A percentile compares a stretch with the other conserved stretches of the same genome.
Conservation (phyloP, 2,888 invertebrate genomes). For the Diarsia dahlii region DNA sequence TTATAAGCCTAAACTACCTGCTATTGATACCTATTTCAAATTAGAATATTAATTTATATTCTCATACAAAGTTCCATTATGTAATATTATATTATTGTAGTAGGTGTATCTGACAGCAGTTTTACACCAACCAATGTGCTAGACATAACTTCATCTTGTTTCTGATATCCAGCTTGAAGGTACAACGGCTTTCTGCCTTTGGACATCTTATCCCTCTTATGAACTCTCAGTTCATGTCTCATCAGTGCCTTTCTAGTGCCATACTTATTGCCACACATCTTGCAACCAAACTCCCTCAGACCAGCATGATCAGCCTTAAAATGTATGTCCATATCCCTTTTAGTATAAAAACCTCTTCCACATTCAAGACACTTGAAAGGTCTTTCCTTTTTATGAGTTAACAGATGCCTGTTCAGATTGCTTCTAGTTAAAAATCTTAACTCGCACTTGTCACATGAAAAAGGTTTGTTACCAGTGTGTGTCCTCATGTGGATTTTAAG, state of each 20-base stretch:
- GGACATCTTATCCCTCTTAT: conserved; percentile 81
- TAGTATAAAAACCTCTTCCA: conserved; percentile 76
- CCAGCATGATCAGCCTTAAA: conserved; percentile 79
- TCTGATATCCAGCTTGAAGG: conserved; percentile 76
- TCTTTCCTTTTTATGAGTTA: conserved; percentile 78
- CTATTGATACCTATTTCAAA: background rate
- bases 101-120: conserved; percentile 11
- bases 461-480: conserved; percentile 80
- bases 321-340: conserved; percentile 78
- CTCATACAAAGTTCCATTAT: too few species aligned
- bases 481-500: conserved; percentile 79
- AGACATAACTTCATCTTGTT: conserved; percentile 34
- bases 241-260: conserved; percentile 79
- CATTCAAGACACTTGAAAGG: conserved; percentile 80
- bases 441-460: conserved; percentile 78
- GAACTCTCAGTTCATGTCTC: conserved; percentile 81
- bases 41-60: too few species aligned
- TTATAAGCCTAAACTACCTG: background rate
- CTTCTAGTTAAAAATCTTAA: conserved; percentile 78
- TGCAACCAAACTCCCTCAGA: conserved; percentile 77
- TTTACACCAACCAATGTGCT: conserved; percentile 15
- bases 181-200: conserved; percentile 82
- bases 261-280: conserved; percentile 79
- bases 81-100: too few species aligned
- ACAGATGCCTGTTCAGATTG: conserved; percentile 80